A percentile compares a stretch with the other conserved stretches of the same genome.
Conservation (phyloP, 2,113 vertebrate genomes). For the Urocynchramus pylzowi region DNA sequence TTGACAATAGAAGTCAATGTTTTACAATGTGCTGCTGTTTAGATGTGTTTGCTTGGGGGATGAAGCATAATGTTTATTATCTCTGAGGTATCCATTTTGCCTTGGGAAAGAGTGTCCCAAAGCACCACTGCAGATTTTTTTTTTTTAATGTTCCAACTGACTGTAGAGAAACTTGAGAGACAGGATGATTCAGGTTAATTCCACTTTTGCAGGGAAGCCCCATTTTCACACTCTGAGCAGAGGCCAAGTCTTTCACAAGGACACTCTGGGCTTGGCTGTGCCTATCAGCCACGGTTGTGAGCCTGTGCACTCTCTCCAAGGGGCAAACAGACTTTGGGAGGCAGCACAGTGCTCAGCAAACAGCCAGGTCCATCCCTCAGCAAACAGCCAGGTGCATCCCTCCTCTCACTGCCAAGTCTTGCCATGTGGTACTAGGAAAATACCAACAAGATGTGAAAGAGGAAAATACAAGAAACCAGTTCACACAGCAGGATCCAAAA, state of each 20-base stretch:
- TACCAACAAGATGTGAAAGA: neutral
- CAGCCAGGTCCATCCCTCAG: neutral
- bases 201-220: neutral
- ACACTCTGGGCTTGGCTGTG: neutral
- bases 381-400: neutral
- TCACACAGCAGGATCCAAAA: neutral
- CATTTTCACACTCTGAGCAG: neutral
- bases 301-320: neutral
- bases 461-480: neutral
- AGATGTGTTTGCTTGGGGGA: neutral
- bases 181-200: neutral
- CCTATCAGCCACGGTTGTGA: neutral
- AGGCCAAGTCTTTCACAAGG: neutral
- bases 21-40: neutral
- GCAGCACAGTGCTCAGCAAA: neutral
- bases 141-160: neutral
- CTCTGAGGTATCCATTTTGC: neutral
- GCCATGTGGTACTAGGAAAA: neutral
- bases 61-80: neutral
- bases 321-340: neutral
- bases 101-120: neutral
- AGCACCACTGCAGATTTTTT: neutral
- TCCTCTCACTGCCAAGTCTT: neutral
- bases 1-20: conserved; percentile 8
- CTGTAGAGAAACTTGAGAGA: neutral